A percentile compares a stretch with the other conserved stretches of the same genome.
Conservation (phyloP, 2,797 vertebrate species). For the Tauraco hartlaubi region DNA sequence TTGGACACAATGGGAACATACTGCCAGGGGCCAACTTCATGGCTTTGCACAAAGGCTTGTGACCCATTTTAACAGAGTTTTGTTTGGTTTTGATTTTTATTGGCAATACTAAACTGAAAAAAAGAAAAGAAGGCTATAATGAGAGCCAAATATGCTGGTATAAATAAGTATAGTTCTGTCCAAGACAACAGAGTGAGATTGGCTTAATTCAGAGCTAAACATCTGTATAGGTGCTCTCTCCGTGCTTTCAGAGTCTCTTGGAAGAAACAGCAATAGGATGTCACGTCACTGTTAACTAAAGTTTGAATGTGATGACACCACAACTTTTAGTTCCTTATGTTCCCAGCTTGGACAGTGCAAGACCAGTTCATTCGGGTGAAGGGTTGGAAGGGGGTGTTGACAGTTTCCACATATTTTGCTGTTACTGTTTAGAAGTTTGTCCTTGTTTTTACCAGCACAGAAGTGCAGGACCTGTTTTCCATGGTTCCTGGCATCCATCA, state of each 20-base stretch:
- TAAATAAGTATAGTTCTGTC: background rate
- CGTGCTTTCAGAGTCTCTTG: background rate
- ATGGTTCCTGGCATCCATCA: background rate
- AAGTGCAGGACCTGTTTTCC: background rate
- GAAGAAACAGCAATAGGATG: background rate
- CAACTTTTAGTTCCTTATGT: background rate
- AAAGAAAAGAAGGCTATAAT: background rate
- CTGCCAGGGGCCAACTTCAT: conserved; percentile 20
- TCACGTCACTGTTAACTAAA: background rate
- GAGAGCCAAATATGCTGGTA: background rate
- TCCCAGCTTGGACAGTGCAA: background rate
- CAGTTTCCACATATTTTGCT: background rate
- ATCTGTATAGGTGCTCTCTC: background rate
- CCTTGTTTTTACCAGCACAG: background rate
- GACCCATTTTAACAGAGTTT: conserved; percentile 9
- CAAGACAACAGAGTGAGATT: background rate
- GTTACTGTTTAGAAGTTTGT: background rate
- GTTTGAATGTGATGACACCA: background rate
- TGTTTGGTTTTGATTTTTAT: conserved; percentile 61
- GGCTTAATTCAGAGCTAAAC: background rate
- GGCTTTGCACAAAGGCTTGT: conserved; percentile 22
- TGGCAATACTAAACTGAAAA: background rate
- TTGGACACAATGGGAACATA: conserved; percentile 26
- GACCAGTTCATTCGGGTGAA: accelerated
- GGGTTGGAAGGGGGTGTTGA: background rate